Evolutionary conservation across 1,140 invertebrate species (phyloP).

Genomic region (Pentalonia nigronervosa): DNA sequence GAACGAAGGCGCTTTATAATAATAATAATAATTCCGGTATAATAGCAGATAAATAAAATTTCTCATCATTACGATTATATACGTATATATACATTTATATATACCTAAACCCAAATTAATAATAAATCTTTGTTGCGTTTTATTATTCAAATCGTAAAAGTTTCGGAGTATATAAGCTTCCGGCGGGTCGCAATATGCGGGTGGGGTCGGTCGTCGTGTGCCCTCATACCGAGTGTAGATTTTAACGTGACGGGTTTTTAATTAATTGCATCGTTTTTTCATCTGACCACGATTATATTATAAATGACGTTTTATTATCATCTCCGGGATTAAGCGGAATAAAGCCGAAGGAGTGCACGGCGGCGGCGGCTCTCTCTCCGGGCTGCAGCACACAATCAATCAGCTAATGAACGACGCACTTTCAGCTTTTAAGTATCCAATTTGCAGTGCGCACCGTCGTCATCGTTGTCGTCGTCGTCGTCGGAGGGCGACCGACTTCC

Average conservation of each 20-base stretch:
- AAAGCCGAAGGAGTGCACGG: not conserved
- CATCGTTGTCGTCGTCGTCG: too few relatives aligned
- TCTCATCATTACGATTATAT: not conserved
- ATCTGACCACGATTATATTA: slow-evolving; percentile 3
- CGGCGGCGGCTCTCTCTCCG: not conserved
- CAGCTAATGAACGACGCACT: slow-evolving; percentile 41
- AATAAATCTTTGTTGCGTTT: not conserved
- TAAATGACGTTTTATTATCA: not conserved
- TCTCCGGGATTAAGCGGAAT: not conserved
- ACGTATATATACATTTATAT: not conserved
- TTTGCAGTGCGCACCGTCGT: slow-evolving; percentile 6
- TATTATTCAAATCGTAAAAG: slow-evolving; percentile 18
- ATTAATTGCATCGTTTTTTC: slow-evolving; percentile 17
- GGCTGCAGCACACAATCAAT: not conserved
- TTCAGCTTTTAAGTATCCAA: slow-evolving; percentile 39
- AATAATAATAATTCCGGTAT: not conserved
- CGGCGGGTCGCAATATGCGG: not conserved
- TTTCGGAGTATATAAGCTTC: not conserved
- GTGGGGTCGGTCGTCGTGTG: too few relatives aligned
- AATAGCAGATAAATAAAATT: not conserved
- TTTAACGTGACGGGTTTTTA: not conserved
- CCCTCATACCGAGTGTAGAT: not conserved
- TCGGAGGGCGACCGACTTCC: not conserved
- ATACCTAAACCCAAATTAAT: not conserved
- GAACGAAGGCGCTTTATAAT: not conserved